Base-by-base conservation (phyloP, 2,888 invertebrate genomes). In the Operophtera brumata region DNA sequence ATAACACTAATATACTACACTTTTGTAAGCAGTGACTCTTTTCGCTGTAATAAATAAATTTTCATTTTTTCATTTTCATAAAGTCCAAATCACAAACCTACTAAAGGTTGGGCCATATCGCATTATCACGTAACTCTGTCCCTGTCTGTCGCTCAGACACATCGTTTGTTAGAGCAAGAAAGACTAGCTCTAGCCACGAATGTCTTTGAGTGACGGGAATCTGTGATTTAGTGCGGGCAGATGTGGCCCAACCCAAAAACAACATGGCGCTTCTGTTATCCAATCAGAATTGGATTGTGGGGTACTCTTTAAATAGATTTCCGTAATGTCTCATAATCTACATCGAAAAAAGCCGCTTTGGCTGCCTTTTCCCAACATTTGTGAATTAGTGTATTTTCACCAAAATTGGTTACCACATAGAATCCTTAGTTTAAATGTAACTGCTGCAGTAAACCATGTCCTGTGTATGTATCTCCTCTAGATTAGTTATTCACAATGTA, bases 401-500 rank as follows among this genome's bases (percentile, higher is more conserved):
- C 36, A 1, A 7, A 12, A 20, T n/a, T 14, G 28, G n/a, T 46
- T 8, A 7, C 28, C 28, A 6, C 12, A 41, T 11, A 36, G 11
- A 36, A 36, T 36, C 7, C 37, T 7, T 54, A 47, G 34, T 20
- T 28, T 37, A 47, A 20, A 20, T 36, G 39, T 37, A 47, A 32
- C 28, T 30, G 25, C 45, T 35, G 44, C 10, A 13, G 42, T 49
- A 54, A 28, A 44, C 51, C 36, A 53, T 55, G 59, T 53, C 50
- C 53, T 51, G 36, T 51, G 41, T 53, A 48, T 57, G 51, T 62
- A 63, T 50, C 46, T 55, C 37, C 35, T 43, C 47, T 54, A 54
- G 41, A 48, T 40, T 43, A 60, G 44, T 52, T 12, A 51, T 47
- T 56, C 49, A 56, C 57, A 30, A 47, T 61, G 52, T 58, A 57